phyloP scores from a whole-genome alignment of 2,113 vertebrate species.

The Phodopus roborovskii region DNA sequence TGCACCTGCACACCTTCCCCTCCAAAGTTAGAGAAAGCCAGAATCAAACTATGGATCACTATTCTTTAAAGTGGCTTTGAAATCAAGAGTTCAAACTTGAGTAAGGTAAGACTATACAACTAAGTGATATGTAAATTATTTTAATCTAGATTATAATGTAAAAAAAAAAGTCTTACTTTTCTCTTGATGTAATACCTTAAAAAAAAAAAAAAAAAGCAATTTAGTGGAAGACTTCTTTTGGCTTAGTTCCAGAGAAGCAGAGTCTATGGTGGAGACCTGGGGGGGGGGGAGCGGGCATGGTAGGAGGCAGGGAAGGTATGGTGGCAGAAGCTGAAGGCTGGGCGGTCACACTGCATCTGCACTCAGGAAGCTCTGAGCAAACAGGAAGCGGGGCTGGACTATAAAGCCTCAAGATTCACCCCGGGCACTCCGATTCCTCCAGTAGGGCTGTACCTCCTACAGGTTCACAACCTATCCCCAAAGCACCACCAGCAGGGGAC shows the following conservation, averaged over 20 bases:
- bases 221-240: neutral
- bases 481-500: too few relatives aligned
- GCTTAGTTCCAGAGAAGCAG: neutral
- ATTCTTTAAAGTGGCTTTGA: neutral
- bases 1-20: neutral
- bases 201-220: too few relatives aligned
- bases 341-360: neutral
- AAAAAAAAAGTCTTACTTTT: slow-evolving; percentile 19
- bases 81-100: slow-evolving; percentile 49
- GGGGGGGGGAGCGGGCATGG: too few relatives aligned
- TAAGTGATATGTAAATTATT: slow-evolving; percentile 27
- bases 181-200: neutral
- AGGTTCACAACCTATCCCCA: neutral
- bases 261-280: neutral
- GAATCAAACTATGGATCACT: neutral
- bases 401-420: neutral
- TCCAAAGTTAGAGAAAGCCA: neutral
- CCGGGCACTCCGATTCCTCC: neutral
- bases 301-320: too few relatives aligned
- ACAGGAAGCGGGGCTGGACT: neutral
- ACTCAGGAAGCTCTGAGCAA: neutral
- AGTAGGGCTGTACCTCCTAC: neutral
- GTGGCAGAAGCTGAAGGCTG: neutral
- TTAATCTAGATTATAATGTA: slow-evolving; percentile 32
- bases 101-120: neutral